These are phyloP conservation scores for Sycophila sp. DNA, from an alignment of 1,140 invertebrate genomes.

Conservation along the genomic window DNA sequence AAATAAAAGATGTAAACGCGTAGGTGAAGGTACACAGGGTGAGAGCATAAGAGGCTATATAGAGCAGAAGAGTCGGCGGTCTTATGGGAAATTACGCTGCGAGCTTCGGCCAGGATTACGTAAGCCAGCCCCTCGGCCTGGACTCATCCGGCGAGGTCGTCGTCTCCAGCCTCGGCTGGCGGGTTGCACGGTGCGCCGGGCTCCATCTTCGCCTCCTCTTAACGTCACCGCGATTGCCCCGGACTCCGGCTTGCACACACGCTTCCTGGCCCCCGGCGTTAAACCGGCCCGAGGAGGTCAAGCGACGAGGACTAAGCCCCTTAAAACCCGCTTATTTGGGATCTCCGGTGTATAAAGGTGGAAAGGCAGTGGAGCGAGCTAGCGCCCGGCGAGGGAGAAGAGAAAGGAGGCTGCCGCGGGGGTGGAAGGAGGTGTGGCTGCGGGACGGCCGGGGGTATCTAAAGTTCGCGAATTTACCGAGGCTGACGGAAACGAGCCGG, in stretches of 20 bases:
- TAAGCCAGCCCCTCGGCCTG: constrained; percentile 30
- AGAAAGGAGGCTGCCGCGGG: constrained; percentile 1
- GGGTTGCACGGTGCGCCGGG: constrained; percentile 42
- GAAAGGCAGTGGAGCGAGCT: background rate
- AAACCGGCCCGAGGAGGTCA: constrained; percentile 22
- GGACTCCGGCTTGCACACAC: background rate
- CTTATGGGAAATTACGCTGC: constrained; percentile 59
- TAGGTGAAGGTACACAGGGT: background rate
- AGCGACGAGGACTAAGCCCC: constrained; percentile 44
- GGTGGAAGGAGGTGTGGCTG: background rate
- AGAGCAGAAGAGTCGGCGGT: constrained; percentile 39
- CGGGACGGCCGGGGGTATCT: constrained; percentile 45
- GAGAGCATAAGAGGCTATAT: background rate
- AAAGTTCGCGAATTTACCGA: constrained; percentile 51
- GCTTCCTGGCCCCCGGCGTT: background rate
- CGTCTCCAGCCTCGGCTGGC: background rate
- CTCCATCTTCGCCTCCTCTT: constrained; percentile 33
- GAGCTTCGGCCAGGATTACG: constrained; percentile 38
- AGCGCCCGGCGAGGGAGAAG: constrained; percentile 13
- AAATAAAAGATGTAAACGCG: too few species aligned
- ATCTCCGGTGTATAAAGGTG: background rate
- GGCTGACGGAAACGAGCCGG: constrained; percentile 42
- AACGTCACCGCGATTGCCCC: constrained; percentile 22
- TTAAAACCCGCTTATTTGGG: constrained; percentile 54
- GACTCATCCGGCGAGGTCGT: background rate